Percentiles rank a stretch among this genome's conserved stretches.
These are phyloP conservation scores for Phalanger gymnotis DNA, from an alignment of 2,797 vertebrate species.

Conservation along the genomic window DNA sequence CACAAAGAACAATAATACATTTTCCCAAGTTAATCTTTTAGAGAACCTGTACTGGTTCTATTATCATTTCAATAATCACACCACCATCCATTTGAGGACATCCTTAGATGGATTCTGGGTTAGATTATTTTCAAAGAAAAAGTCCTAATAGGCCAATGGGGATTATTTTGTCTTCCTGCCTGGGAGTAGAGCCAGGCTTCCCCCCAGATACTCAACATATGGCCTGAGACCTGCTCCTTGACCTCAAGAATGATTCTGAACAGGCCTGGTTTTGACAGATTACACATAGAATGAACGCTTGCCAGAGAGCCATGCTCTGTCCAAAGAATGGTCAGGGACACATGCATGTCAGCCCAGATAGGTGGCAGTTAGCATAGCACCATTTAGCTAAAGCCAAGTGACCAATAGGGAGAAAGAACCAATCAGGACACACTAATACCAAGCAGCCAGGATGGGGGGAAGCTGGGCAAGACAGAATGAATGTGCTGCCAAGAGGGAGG, in stretches of 20 bases:
- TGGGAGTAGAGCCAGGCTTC: slow-evolving; percentile 34
- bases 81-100: background rate
- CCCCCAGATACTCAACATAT: slow-evolving; percentile 51
- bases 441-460: background rate
- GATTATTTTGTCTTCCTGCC: slow-evolving; percentile 39
- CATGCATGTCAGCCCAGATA: background rate
- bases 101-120: background rate
- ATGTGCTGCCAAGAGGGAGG: slow-evolving; percentile 13
- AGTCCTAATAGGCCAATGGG: background rate
- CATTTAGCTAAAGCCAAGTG: background rate
- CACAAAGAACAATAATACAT: background rate
- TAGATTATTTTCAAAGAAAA: slow-evolving; percentile 18
- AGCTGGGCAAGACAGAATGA: background rate
- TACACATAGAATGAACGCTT: background rate
- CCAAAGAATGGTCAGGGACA: background rate
- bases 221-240: slow-evolving; percentile 14
- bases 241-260: slow-evolving; percentile 56
- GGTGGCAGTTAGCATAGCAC: background rate
- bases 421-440: background rate
- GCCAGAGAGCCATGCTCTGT: background rate
- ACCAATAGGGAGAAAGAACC: background rate
- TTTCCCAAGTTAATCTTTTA: too few species aligned
- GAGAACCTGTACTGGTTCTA: background rate
- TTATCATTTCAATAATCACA: background rate
- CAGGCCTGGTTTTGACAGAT: slow-evolving; percentile 43